Percentiles rank a stretch among this genome's conserved stretches.
phyloP scores from a whole-genome alignment of 2,888 invertebrate genomes.

The Drosophila macrospina region DNA sequence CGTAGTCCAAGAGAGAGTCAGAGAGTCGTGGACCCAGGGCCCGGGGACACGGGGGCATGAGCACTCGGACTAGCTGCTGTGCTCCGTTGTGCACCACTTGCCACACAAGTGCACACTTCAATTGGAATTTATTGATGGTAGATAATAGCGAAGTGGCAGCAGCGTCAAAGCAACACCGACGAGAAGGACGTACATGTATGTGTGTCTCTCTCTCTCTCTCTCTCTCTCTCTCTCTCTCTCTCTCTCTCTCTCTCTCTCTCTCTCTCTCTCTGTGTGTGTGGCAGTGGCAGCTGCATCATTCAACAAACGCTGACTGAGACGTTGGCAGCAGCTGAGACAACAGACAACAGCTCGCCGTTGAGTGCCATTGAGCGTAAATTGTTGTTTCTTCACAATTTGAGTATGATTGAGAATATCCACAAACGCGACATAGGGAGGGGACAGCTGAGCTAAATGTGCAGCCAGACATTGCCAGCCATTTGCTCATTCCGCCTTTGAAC shows the following conservation, averaged over 20 bases:
- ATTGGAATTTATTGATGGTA: slow-evolving; percentile 83
- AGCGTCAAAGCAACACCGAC: slow-evolving; percentile 70
- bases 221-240: too few relatives aligned
- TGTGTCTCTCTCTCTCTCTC: too few relatives aligned
- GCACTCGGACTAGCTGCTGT: slow-evolving; percentile 34
- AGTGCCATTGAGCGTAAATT: slow-evolving; percentile 84
- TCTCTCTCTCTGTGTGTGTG: too few relatives aligned
- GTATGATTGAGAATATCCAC: slow-evolving; percentile 83
- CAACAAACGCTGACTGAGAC: slow-evolving; percentile 28
- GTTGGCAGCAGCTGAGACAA: slow-evolving; percentile 56
- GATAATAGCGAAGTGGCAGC: slow-evolving; percentile 79
- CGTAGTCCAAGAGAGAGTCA: not conserved
- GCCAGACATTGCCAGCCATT: slow-evolving; percentile 53
- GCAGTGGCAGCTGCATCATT: slow-evolving; percentile 29
- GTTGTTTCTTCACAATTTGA: slow-evolving; percentile 83
- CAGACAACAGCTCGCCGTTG: slow-evolving; percentile 70
- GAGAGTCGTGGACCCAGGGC: not conserved
- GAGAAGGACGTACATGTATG: slow-evolving; percentile 13
- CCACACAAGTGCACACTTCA: slow-evolving; percentile 79
- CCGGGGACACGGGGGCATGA: not conserved
- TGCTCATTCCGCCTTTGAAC: slow-evolving; percentile 63
- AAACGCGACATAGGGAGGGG: slow-evolving; percentile 14
- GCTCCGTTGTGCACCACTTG: slow-evolving; percentile 75
- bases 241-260: too few relatives aligned
- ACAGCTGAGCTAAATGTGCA: slow-evolving; percentile 34